Evolutionary conservation across 2,797 vertebrate genomes (phyloP).

Genomic region (Parotocinclus haroldoi): DNA sequence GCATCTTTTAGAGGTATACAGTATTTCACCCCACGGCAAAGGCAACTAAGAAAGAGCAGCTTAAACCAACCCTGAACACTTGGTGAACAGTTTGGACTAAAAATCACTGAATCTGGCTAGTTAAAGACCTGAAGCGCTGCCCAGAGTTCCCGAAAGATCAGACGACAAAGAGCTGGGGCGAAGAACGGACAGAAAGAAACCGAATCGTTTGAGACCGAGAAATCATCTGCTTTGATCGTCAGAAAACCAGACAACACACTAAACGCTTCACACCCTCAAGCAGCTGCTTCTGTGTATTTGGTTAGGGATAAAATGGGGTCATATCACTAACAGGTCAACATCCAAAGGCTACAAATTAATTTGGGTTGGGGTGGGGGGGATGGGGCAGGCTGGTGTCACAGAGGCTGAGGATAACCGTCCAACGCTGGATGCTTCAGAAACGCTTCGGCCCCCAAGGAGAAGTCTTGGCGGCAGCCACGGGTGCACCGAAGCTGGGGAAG

Average conservation of each 20-base stretch:
- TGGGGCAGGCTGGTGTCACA: constrained; percentile 6
- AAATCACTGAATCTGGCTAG: constrained; percentile 17
- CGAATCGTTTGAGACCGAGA: constrained; percentile 8
- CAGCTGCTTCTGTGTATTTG: constrained; percentile 24
- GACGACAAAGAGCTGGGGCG: constrained; percentile 34
- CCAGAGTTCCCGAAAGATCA: constrained; percentile 24
- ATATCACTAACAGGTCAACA: too few species aligned
- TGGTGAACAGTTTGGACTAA: constrained; percentile 21
- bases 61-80: constrained; percentile 53
- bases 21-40: constrained; percentile 38
- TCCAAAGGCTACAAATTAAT: too few species aligned
- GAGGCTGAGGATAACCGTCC: constrained; percentile 45
- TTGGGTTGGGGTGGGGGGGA: neutral
- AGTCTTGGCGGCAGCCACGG: constrained; percentile 84
- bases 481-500: constrained; percentile 96
- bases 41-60: constrained; percentile 71
- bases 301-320: constrained; percentile 3
- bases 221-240: constrained; percentile 21
- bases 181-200: constrained; percentile 48
- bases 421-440: constrained; percentile 75
- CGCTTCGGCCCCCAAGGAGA: constrained; percentile 95
- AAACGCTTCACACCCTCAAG: constrained; percentile 16
- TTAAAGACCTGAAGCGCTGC: constrained; percentile 36
- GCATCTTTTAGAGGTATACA: constrained; percentile 57
- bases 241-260: neutral